Evolutionary conservation across 2,888 invertebrate species (phyloP), one percentile per base, ranked within the genome.

Genomic region (Theretra japonica): DNA sequence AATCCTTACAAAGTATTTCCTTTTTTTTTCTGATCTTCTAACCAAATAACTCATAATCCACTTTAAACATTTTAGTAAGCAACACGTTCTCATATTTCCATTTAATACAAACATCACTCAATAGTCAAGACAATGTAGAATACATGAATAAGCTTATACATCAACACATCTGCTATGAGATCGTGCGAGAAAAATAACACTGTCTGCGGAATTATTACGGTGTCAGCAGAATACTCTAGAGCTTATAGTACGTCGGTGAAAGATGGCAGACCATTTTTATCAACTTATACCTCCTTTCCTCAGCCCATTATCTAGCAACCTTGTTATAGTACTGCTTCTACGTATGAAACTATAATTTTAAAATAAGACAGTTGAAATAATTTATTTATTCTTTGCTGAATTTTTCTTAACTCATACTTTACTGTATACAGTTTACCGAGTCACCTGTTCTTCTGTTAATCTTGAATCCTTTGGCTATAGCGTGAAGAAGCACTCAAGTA

Each of bases 211-310:
- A 70, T 50, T 53, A 70, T 70, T 53, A 50, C 62, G n/a, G 59
- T 25, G 60, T 70, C 59, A 59, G 28, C 21, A 50, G 48, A 59
- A 48, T 25, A 59, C n/a, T 25, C 21, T 28, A 21, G 28, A 28
- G 30, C 69, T 72, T 74, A 75, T 75, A 69, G 68, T 28, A 48
- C 53, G 58, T 71, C 70, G 53, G 68, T 73, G 79, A 83, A 77
- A 80, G 76, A 82, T 81, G 77, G 75, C 72, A 71, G 58, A 68
- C 73, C 73, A 80, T 83, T 82, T 80, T 79, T 82, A 75, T 77
- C 75, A 73, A 71, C 72, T 73, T 71, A 58, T 73, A 70, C 68
- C 48, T 71, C 73, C 73, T 73, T 68, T 59, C 65, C 68, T 70
- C 75, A 60, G 68, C 70, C 57, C 50, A 50, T 70, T 70, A 60